These are phyloP conservation scores for Paraplagusia blochii DNA, from an alignment of 2,113 vertebrate species.

Conservation along the genomic window DNA sequence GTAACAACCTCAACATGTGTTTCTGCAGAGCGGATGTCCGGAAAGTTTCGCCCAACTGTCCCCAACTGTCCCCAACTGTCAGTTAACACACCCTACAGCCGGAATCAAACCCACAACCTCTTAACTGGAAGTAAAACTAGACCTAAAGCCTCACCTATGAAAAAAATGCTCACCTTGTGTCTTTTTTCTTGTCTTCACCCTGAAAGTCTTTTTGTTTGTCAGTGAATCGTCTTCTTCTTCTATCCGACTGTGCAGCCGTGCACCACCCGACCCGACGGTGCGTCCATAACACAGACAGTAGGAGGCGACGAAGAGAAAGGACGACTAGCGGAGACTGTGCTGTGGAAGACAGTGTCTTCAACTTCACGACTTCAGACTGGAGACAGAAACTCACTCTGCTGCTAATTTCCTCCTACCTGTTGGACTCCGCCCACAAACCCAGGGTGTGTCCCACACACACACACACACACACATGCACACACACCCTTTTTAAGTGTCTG, in stretches of 20 bases:
- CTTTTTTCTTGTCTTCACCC: too few relatives aligned
- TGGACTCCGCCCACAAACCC: slow-evolving; percentile 39
- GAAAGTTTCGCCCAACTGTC: too few relatives aligned
- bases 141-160: too few relatives aligned
- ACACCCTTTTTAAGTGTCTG: slow-evolving; percentile 2
- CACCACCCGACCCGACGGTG: slow-evolving; percentile 22
- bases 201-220: too few relatives aligned
- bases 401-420: slow-evolving; percentile 7
- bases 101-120: too few relatives aligned
- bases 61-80: too few relatives aligned
- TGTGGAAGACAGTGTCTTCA: slow-evolving; percentile 12
- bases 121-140: too few relatives aligned
- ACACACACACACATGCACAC: slow-evolving; percentile 2
- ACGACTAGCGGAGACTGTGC: slow-evolving; percentile 2
- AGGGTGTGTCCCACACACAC: slow-evolving; percentile 57
- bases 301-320: slow-evolving; percentile 21
- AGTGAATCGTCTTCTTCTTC: not conserved
- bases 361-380: slow-evolving; percentile 33
- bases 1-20: too few relatives aligned
- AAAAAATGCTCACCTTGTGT: too few relatives aligned
- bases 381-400: slow-evolving; percentile 20
- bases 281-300: slow-evolving; percentile 17
- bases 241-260: slow-evolving; percentile 9
- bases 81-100: too few relatives aligned
- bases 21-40: too few relatives aligned